These are phyloP conservation scores for Cassiopea andromeda DNA, from an alignment of 30 jellyfish, hydroid and myxozoan species.

Conservation along the genomic window DNA sequence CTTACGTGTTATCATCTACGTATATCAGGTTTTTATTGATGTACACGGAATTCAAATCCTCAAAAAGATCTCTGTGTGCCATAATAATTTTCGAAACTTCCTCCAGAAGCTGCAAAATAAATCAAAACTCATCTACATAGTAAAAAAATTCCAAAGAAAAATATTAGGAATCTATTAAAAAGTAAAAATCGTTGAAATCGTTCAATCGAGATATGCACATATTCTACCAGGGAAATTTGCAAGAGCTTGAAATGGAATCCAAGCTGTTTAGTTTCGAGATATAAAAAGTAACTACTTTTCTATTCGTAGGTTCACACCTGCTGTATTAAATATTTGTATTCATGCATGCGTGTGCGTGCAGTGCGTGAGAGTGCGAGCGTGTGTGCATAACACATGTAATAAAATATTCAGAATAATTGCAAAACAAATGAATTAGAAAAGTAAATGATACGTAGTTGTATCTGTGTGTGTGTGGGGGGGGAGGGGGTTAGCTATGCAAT, in stretches of 20 bases:
- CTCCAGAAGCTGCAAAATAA: conserved; percentile 1
- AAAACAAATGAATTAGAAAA: too few species aligned
- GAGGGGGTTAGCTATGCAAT: too few species aligned
- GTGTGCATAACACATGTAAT: too few species aligned
- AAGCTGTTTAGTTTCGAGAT: too few species aligned
- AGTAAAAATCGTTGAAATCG: background rate
- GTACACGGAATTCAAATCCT: background rate
- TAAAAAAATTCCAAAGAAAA: background rate
- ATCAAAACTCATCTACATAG: background rate
- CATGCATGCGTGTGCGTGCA: too few species aligned
- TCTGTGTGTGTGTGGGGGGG: background rate
- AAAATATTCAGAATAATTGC: too few species aligned
- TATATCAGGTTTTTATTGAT: background rate
- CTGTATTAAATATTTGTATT: too few species aligned
- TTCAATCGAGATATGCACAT: background rate
- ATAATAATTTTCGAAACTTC: background rate
- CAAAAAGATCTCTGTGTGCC: conserved; percentile 6
- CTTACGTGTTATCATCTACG: background rate
- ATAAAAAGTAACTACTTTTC: too few species aligned
- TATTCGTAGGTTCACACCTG: too few species aligned
- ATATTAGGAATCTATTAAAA: background rate
- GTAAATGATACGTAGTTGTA: background rate
- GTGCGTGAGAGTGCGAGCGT: too few species aligned
- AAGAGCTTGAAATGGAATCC: background rate
- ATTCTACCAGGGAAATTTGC: background rate